Percentiles rank a stretch among this genome's conserved stretches.
These are phyloP conservation scores for Augiades crinisus DNA, from an alignment of 2,888 invertebrate species.

Conservation along the genomic window DNA sequence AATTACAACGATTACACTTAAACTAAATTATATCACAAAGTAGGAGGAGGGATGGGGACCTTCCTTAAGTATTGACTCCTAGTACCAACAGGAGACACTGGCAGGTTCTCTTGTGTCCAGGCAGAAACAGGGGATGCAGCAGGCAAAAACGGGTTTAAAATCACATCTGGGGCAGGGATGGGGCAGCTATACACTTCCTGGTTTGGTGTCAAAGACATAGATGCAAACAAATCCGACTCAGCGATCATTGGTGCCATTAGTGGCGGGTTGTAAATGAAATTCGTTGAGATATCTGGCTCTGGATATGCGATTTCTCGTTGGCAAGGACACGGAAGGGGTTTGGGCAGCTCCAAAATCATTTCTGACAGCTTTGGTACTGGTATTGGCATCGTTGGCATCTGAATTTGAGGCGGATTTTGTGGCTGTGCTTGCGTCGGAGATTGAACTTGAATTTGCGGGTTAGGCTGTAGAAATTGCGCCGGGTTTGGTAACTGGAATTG, in stretches of 20 bases:
- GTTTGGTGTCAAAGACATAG: not conserved
- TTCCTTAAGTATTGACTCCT: constrained; percentile 11
- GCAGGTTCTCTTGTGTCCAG: not conserved
- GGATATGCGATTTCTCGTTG: not conserved
- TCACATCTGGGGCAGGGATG: not conserved
- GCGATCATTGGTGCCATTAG: no score
- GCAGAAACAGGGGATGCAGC: not conserved
- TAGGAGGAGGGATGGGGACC: constrained; percentile 12
- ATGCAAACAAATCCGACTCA: no score
- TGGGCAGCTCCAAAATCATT: not conserved
- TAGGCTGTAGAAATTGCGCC: not conserved
- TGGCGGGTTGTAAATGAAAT: not conserved
- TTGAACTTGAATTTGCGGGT: no score
- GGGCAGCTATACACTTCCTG: constrained; percentile 8
- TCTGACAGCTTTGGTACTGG: not conserved
- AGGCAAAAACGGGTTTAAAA: not conserved
- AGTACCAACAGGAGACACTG: not conserved
- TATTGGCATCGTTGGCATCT: no score
- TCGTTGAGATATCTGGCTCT: not conserved
- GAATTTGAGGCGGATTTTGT: no score
- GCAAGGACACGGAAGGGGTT: not conserved
- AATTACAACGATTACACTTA: not conserved
- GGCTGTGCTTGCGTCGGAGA: no score
- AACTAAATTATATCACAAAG: not conserved
- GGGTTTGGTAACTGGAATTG: not conserved